A percentile compares a stretch with the other conserved stretches of the same genome.
Evolutionary conservation across 2,888 invertebrate genomes (phyloP).

Genomic region (Tinea trinotella): DNA sequence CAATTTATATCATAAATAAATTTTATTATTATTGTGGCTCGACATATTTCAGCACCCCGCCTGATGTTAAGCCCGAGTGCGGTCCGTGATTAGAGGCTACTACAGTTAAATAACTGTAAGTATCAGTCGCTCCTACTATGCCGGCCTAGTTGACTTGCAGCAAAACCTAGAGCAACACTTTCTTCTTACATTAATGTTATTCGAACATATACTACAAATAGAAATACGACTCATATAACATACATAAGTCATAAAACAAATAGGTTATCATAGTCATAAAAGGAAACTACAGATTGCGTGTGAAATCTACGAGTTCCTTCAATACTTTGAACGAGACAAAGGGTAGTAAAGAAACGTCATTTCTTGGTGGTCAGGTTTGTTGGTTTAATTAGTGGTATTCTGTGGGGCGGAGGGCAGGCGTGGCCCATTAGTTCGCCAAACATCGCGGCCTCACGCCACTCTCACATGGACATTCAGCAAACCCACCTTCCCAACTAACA

Average conservation of each 20-base stretch:
- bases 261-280: background rate
- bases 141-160: too few species aligned
- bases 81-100: too few species aligned
- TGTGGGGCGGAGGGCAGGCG: conserved; percentile 34
- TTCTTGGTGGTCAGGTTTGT: conserved; percentile 10
- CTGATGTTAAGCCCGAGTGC: too few species aligned
- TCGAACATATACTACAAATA: too few species aligned
- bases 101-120: too few species aligned
- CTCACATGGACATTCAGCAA: conserved; percentile 6
- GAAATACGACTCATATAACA: background rate
- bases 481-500: background rate
- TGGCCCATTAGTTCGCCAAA: conserved; percentile 59
- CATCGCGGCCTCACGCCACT: conserved; percentile 37
- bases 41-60: too few species aligned
- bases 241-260: background rate
- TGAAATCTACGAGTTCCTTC: background rate
- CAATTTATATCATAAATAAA: background rate
- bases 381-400: conserved; percentile 43
- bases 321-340: background rate
- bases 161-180: too few species aligned
- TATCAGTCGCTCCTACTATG: too few species aligned
- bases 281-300: background rate
- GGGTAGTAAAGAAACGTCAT: background rate
- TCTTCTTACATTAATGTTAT: too few species aligned
- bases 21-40: too few species aligned